Evolutionary conservation across 2,888 invertebrate species (phyloP), one percentile per base, ranked within the genome.

Genomic region (Melikaiella ostensackeni): DNA sequence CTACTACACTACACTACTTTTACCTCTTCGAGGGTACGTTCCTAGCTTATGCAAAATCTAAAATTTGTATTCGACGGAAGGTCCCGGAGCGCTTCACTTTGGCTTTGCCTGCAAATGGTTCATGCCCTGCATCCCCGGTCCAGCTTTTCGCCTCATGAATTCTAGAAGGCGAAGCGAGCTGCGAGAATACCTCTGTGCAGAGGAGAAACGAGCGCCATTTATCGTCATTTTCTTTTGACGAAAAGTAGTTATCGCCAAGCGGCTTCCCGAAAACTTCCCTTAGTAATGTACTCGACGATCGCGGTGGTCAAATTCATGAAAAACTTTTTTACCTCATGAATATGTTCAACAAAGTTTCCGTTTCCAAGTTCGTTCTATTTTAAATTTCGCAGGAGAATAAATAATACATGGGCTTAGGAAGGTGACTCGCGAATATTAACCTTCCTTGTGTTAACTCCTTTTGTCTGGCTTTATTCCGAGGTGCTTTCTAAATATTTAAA

Each of bases 71-170:
- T 66, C 66, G 66, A 66, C 66, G 42, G 66, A 66, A 66, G 66
- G 66, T 66, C 66, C 66, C 66, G 66, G 42, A 66, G 66, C 66
- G 66, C 66, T 66, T 66, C 66, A 66, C 66, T 46, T 66, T 66
- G 42, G 66, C 66, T 66, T 66, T 66, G 66, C 66, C 66, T 66
- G 66, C 46, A 66, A 66, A 66, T 46, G 66, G 66, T 66, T 42
- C 66, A 66, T 66, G 46, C 66, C 66, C 66, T 46, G 27, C 46
- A 46, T 46, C 46, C 66, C 42, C 46, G 30, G 66, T 66, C 66
- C 66, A 66, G 66, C 66, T 66, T 66, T 66, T 66, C 66, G 46
- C 66, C 66, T 66, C 66, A 66, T 66, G 66, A 66, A 66, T 66
- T 66, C 66, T 46, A 66, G 66, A 66, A 66, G 46, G 27, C 66